phyloP scores from a whole-genome alignment of 2,113 vertebrate species.

The Platysternon megacephalum region DNA sequence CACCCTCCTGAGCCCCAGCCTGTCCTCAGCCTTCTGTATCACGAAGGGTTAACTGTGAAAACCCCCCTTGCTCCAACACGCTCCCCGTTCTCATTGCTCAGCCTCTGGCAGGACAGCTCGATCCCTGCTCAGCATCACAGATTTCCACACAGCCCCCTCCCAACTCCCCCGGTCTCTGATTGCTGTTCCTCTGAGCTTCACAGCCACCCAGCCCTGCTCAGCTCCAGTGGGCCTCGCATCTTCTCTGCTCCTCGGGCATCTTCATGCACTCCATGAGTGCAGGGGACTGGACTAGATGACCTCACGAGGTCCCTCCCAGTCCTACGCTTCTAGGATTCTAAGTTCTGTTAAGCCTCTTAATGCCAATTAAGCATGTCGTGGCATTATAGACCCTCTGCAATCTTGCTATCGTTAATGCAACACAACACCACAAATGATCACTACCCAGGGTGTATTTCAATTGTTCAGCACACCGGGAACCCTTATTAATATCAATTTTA shows the following conservation, averaged over 20 bases:
- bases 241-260: background rate
- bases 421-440: background rate
- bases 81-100: background rate
- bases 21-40: background rate
- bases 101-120: background rate
- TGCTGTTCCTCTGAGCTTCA: background rate
- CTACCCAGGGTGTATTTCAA: background rate
- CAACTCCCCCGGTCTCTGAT: background rate
- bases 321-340: no score
- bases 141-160: no score
- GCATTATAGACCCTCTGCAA: background rate
- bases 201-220: background rate
- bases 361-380: background rate
- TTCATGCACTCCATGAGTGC: background rate
- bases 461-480: background rate
- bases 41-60: background rate
- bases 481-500: background rate
- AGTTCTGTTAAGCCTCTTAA: background rate
- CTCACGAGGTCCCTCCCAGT: no score
- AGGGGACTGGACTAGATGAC: no score
- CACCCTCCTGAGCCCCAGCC: rapidly evolving
- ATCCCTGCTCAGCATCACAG: background rate
- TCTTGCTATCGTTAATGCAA: background rate
- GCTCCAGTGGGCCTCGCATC: background rate
- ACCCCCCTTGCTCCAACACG: background rate